Conservation (phyloP, 2,797 vertebrate genomes). For the Leucoraja ocellata region DNA sequence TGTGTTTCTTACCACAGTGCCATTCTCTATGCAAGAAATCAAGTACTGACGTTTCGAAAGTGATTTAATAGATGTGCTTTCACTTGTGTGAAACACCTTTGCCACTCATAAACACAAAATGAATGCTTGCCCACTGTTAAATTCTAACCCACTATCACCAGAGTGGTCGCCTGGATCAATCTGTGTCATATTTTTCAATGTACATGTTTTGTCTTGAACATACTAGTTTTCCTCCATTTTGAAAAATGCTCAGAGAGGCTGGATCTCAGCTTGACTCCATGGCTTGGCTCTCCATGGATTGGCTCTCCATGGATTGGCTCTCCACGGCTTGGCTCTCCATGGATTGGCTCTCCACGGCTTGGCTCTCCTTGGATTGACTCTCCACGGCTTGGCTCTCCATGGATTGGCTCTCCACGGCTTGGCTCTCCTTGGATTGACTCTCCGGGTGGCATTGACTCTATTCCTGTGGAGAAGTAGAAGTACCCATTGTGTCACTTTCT, state of each 20-base stretch:
- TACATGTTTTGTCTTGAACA: not conserved
- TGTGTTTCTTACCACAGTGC: not conserved
- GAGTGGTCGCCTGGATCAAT: not conserved
- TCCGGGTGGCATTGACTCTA: not conserved
- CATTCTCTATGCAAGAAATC: not conserved
- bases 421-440: too few species aligned
- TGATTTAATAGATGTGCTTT: not conserved
- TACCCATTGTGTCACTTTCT: too few species aligned
- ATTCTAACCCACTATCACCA: not conserved
- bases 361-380: too few species aligned
- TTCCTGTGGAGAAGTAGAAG: not conserved
- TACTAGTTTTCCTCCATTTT: not conserved
- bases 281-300: too few species aligned
- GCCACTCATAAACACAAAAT: conserved; percentile 1
- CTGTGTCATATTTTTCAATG: not conserved
- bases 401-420: too few species aligned
- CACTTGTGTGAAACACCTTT: conserved; percentile 36
- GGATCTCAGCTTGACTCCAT: not conserved
- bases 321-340: too few species aligned
- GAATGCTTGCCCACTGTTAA: not conserved
- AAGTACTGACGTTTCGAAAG: not conserved
- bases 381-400: too few species aligned
- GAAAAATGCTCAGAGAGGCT: not conserved
- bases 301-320: too few species aligned
- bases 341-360: too few species aligned